Conservation (phyloP, 1,140 invertebrate species). For the Aphis craccivora region DNA sequence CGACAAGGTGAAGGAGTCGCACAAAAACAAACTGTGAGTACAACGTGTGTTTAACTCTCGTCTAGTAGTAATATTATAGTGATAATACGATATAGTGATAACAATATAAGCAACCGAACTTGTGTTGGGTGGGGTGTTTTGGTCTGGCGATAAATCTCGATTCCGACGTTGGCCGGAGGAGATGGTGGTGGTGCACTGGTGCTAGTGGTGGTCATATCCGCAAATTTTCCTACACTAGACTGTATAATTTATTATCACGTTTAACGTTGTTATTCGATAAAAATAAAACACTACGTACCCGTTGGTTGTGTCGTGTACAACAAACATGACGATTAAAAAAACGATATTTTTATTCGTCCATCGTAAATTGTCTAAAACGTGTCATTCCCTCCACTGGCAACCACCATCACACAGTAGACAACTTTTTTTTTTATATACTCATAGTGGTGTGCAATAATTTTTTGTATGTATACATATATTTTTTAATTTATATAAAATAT, state of each 20-base stretch:
- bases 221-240: background rate
- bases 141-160: background rate
- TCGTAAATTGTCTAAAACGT: background rate
- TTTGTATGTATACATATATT: background rate
- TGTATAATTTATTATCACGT: too few relatives aligned
- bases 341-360: background rate
- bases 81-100: too few relatives aligned
- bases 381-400: too few relatives aligned
- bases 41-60: background rate
- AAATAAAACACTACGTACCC: background rate
- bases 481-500: background rate
- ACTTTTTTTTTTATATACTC: background rate
- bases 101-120: background rate
- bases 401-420: background rate
- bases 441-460: background rate
- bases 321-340: background rate
- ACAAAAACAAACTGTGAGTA: constrained; percentile 65
- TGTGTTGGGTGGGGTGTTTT: background rate
- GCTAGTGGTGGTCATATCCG: background rate
- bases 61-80: background rate
- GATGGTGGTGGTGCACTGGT: background rate
- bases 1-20: constrained; percentile 86
- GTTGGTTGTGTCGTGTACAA: background rate
- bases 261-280: background rate
- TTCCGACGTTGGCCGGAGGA: background rate